Percentiles rank a stretch among this genome's conserved stretches.
These are phyloP conservation scores for Scophthalmus maximus DNA, from an alignment of 2,113 vertebrate species.

Conservation along the genomic window DNA sequence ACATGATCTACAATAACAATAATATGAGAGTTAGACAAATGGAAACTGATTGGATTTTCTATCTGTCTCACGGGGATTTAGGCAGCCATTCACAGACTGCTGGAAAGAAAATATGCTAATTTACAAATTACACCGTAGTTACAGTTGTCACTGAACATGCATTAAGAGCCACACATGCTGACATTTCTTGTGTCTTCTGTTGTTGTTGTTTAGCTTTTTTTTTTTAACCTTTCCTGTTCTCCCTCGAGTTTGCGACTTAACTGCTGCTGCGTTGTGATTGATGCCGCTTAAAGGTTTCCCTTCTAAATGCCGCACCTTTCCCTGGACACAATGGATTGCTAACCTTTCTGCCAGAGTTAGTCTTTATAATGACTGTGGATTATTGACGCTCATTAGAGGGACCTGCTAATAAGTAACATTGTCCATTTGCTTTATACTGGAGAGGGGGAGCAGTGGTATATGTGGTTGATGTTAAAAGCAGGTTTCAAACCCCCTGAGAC, in stretches of 20 bases:
- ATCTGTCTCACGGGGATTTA: constrained; percentile 28
- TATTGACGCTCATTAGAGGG: constrained; percentile 75
- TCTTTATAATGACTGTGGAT: constrained; percentile 74
- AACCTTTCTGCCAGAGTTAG: constrained; percentile 72
- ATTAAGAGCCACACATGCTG: not conserved
- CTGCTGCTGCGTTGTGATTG: constrained; percentile 48
- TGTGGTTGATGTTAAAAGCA: not conserved
- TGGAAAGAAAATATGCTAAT: constrained; percentile 16
- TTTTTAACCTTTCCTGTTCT: constrained; percentile 59
- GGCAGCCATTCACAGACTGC: constrained; percentile 15
- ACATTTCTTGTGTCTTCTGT: constrained; percentile 19
- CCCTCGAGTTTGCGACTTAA: constrained; percentile 45
- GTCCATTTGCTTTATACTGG: constrained; percentile 35
- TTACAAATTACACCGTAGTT: constrained; percentile 26
- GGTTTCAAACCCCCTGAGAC: not conserved
- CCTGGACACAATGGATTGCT: constrained; percentile 48
- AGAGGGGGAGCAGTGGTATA: not conserved
- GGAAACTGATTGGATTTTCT: constrained; percentile 46
- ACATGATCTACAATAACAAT: constrained; percentile 46
- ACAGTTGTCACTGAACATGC: constrained; percentile 27
- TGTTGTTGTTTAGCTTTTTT: constrained; percentile 42
- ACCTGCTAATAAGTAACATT: constrained; percentile 63
- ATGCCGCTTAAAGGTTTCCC: constrained; percentile 61
- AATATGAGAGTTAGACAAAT: constrained; percentile 40
- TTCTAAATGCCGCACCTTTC: constrained; percentile 70